These are phyloP conservation scores for Lucinisca nassula DNA, from an alignment of 2,888 invertebrate species.

Conservation along the genomic window DNA sequence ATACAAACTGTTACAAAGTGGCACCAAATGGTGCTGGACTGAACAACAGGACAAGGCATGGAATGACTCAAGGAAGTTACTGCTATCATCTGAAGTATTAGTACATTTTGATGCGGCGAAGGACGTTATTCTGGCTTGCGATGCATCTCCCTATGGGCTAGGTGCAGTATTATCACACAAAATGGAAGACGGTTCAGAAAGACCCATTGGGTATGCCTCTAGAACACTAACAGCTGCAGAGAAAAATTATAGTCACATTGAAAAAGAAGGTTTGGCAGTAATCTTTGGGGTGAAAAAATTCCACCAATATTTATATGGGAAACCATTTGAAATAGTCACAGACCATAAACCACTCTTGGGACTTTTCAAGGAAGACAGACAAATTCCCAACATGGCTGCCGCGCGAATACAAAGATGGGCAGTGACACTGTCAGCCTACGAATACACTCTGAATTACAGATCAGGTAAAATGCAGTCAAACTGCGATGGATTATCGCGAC, in stretches of 20 bases:
- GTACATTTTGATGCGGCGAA: slow-evolving; percentile 82
- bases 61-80: slow-evolving; percentile 60
- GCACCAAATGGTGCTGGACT: slow-evolving; percentile 62
- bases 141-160: slow-evolving; percentile 85
- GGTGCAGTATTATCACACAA: slow-evolving; percentile 80
- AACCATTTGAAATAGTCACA: slow-evolving; percentile 52
- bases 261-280: slow-evolving; percentile 72
- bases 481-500: slow-evolving; percentile 38
- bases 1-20: slow-evolving; percentile 66
- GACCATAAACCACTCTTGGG: slow-evolving; percentile 49
- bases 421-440: slow-evolving; percentile 37
- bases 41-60: slow-evolving; percentile 62
- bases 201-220: slow-evolving; percentile 52
- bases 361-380: slow-evolving; percentile 18
- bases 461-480: too few species aligned
- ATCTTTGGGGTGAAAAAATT: slow-evolving; percentile 71
- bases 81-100: slow-evolving; percentile 68
- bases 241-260: slow-evolving; percentile 71
- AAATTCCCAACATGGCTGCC: slow-evolving; percentile 31
- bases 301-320: slow-evolving; percentile 70
- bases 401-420: slow-evolving; percentile 59
- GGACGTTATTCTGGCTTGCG: slow-evolving; percentile 83
- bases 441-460: slow-evolving; percentile 46
- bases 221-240: slow-evolving; percentile 63
- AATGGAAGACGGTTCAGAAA: slow-evolving; percentile 42